Evolutionary conservation across 2,113 vertebrate species (phyloP).

Genomic region (Eupsittula cactorum): DNA sequence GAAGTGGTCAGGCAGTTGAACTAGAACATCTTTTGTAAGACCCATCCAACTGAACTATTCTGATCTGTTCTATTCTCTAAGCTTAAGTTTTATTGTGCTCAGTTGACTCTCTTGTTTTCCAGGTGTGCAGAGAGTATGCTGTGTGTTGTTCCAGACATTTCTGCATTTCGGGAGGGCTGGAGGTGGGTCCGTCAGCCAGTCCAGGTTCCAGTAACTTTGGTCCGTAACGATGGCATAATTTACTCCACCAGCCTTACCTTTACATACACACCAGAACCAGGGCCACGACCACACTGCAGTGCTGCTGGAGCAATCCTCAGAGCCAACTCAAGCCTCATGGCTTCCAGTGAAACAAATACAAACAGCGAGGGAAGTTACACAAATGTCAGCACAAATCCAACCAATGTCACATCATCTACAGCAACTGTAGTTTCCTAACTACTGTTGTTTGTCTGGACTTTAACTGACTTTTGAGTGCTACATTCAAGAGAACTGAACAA

Average conservation of each 20-base stretch:
- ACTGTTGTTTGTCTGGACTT: slow-evolving; percentile 75
- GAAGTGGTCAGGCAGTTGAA: not conserved
- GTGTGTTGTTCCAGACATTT: slow-evolving; percentile 98
- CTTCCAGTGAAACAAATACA: slow-evolving; percentile 82
- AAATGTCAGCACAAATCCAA: slow-evolving; percentile 83
- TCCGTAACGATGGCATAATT: slow-evolving; percentile 97
- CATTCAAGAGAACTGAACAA: slow-evolving; percentile 79
- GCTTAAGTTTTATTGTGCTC: not conserved
- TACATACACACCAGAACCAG: slow-evolving; percentile 97
- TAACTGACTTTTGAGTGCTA: slow-evolving; percentile 80
- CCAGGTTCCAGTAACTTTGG: slow-evolving; percentile 98
- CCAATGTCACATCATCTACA: slow-evolving; percentile 90
- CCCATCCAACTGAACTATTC: not conserved
- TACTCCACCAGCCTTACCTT: slow-evolving; percentile 99
- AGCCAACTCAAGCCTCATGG: slow-evolving; percentile 87
- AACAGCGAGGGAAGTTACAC: slow-evolving; percentile 84
- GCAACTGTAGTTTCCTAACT: slow-evolving; percentile 96
- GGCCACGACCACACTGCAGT: slow-evolving; percentile 95
- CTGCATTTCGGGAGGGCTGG: slow-evolving; percentile 98
- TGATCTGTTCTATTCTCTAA: not conserved
- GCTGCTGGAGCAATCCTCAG: slow-evolving; percentile 96
- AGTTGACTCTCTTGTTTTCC: not conserved
- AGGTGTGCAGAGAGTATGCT: slow-evolving; percentile 98
- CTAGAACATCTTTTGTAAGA: not conserved
- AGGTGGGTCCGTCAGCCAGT: slow-evolving; percentile 98